Percentiles rank a stretch among this genome's conserved stretches.
phyloP scores from a whole-genome alignment of 2,888 invertebrate species.

The Tribolium freemani region DNA sequence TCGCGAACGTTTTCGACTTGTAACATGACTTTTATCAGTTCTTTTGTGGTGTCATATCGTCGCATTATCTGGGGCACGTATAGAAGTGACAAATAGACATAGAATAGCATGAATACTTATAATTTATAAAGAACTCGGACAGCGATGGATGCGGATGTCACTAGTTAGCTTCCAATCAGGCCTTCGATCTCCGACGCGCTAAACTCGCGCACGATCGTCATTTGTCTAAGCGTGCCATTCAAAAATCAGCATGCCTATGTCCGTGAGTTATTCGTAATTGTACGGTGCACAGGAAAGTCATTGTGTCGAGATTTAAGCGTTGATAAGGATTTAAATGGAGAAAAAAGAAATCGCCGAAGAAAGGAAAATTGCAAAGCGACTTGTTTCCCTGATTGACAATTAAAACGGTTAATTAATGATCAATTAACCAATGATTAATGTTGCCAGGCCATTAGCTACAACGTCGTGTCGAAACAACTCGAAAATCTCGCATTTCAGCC shows the following conservation, averaged over 20 bases:
- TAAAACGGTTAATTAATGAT: conserved; percentile 17
- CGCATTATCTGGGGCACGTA: conserved; percentile 57
- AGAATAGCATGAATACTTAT: conserved; percentile 59
- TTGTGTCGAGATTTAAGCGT: conserved; percentile 41
- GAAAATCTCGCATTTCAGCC: no score
- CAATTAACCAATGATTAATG: conserved; percentile 9
- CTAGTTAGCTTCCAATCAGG: conserved; percentile 58
- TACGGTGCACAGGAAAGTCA: conserved; percentile 34
- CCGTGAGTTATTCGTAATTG: conserved; percentile 47
- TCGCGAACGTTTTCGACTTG: conserved; percentile 8
- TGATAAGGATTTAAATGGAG: conserved; percentile 38
- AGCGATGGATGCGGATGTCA: conserved; percentile 60
- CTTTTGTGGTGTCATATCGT: conserved; percentile 40
- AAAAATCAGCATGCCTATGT: conserved; percentile 49
- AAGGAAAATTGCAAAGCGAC: conserved; percentile 2
- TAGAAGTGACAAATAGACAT: conserved; percentile 60
- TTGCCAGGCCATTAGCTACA: background rate
- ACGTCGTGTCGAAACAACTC: no score
- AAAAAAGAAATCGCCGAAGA: conserved; percentile 7
- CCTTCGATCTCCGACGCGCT: conserved; percentile 57
- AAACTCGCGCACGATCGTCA: conserved; percentile 58
- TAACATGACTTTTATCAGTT: conserved; percentile 28
- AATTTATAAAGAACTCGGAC: conserved; percentile 58
- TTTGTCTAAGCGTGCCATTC: conserved; percentile 55
- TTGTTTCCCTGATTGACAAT: conserved; percentile 17